A percentile compares a stretch with the other conserved stretches of the same genome.
Conservation (phyloP, 2,113 vertebrate species). For the Camelus dromedarius region DNA sequence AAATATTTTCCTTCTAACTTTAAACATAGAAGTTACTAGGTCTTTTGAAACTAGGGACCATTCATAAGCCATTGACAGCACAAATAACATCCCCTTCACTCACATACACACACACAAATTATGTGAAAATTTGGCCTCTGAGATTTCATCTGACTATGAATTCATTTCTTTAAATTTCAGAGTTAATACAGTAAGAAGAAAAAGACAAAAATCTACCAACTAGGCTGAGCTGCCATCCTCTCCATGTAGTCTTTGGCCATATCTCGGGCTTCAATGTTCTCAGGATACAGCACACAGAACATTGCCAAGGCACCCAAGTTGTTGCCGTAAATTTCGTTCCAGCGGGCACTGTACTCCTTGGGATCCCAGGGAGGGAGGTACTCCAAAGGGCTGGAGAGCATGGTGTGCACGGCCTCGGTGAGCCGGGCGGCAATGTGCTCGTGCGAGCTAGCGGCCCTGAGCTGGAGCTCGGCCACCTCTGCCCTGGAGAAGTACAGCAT, state of each 20-base stretch:
- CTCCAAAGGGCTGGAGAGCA: constrained; percentile 93
- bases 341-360: constrained; percentile 94
- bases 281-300: constrained; percentile 97
- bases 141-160: background rate
- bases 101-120: background rate
- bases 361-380: constrained; percentile 98
- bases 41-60: constrained; percentile 4
- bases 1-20: constrained; percentile 54
- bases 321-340: constrained; percentile 99
- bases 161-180: background rate
- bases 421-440: constrained; percentile 91
- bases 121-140: background rate
- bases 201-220: constrained; percentile 97
- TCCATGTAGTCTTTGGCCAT: constrained; percentile 98
- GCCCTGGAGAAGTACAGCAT: constrained; percentile 95
- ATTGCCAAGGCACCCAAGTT: constrained; percentile 97
- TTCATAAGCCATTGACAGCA: background rate
- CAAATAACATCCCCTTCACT: background rate
- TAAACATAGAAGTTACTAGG: constrained; percentile 1
- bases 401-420: constrained; percentile 92
- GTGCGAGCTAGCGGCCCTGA: constrained; percentile 89
- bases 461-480: constrained; percentile 91
- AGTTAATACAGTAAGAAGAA: constrained; percentile 81
- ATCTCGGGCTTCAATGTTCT: constrained; percentile 93
- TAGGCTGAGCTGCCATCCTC: constrained; percentile 99